phyloP scores from a whole-genome alignment of 2,888 invertebrate species.

The Strigamia transsilvanica region DNA sequence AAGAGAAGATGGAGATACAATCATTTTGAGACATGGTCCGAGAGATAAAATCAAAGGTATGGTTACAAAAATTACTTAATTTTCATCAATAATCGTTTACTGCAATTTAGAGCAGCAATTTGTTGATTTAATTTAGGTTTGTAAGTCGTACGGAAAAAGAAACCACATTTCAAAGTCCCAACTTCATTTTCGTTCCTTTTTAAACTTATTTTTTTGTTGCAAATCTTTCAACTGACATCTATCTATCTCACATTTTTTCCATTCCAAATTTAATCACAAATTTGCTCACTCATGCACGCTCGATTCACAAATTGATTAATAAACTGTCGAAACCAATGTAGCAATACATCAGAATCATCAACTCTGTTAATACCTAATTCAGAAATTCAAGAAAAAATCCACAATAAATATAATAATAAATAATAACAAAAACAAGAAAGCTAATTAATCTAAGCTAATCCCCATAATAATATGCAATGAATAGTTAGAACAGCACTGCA shows the following conservation, averaged over 20 bases:
- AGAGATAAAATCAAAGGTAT: constrained; percentile 52
- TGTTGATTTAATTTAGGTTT: no score
- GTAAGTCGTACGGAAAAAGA: no score
- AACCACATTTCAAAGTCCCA: no score
- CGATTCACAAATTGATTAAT: constrained; percentile 30
- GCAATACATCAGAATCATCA: constrained; percentile 14
- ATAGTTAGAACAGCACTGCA: not conserved
- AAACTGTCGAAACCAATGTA: constrained; percentile 26
- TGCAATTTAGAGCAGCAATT: no score
- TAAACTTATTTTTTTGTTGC: no score
- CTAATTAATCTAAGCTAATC: not conserved
- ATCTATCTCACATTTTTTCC: constrained; percentile 20
- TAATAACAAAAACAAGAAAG: not conserved
- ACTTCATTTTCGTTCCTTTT: no score
- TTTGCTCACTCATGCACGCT: constrained; percentile 30
- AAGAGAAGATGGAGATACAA: constrained; percentile 69
- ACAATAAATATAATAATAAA: not conserved
- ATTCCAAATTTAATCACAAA: constrained; percentile 30
- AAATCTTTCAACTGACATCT: not conserved
- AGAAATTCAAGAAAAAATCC: not conserved
- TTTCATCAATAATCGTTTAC: not conserved
- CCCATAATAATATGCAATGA: constrained; percentile 21
- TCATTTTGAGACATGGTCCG: constrained; percentile 65
- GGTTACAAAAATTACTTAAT: not conserved
- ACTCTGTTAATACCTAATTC: constrained; percentile 24